Conservation (phyloP, 2,797 vertebrate genomes). For the Knipowitschia caucasica region DNA sequence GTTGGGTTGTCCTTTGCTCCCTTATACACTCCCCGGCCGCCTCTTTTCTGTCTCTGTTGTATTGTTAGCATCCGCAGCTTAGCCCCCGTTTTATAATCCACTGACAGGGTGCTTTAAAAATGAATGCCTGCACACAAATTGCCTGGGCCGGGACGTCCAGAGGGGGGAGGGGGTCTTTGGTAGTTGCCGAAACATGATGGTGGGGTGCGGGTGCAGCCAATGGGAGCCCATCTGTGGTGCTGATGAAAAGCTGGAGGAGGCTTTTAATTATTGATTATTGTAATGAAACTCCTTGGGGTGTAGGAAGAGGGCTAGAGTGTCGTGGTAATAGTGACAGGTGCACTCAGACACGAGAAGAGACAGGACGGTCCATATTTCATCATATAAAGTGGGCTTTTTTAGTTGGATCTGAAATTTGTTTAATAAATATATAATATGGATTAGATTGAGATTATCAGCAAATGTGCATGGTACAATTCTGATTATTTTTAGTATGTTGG, state of each 20-base stretch:
- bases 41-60: conserved; percentile 10
- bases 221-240: conserved; percentile 70
- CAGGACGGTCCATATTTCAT: not conserved
- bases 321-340: conserved; percentile 12
- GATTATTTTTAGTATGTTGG: no score
- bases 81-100: conserved; percentile 51
- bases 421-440: conserved; percentile 10
- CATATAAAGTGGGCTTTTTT: not conserved
- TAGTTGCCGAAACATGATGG: conserved; percentile 8
- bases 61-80: conserved; percentile 24
- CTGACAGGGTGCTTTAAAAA: conserved; percentile 65
- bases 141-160: conserved; percentile 23
- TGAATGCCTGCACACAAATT: conserved; percentile 66
- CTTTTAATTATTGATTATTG: conserved; percentile 78
- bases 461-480: no score
- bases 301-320: conserved; percentile 16
- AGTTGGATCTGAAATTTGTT: not conserved
- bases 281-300: conserved; percentile 67
- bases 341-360: not conserved
- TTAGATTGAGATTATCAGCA: no score
- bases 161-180: conserved; percentile 6
- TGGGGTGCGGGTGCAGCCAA: conserved; percentile 36
- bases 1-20: conserved; percentile 15
- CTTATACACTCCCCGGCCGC: conserved; percentile 8
- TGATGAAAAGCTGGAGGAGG: conserved; percentile 63